phyloP scores from a whole-genome alignment of 2,797 vertebrate genomes.

The Sarcophilus harrisii region DNA sequence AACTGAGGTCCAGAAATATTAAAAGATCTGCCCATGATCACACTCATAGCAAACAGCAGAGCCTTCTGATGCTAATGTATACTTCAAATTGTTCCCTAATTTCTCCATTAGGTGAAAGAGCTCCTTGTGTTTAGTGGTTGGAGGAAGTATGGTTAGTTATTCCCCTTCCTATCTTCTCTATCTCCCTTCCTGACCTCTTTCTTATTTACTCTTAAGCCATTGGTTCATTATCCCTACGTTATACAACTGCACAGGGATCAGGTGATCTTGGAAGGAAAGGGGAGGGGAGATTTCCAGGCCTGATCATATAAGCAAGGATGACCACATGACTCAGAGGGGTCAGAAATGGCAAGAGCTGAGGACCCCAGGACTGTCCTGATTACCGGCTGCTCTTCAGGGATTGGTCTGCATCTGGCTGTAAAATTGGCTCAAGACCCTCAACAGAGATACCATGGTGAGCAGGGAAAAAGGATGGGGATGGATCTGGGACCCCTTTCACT shows the following conservation, averaged over 20 bases:
- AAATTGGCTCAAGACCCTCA: slow-evolving; percentile 92
- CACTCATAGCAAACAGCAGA: background rate
- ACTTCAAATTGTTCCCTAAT: background rate
- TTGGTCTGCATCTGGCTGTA: slow-evolving; percentile 93
- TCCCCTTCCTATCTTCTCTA: background rate
- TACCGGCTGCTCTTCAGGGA: slow-evolving; percentile 96
- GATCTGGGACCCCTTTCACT: background rate
- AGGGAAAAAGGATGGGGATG: background rate
- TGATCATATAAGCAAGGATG: background rate
- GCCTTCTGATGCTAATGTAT: background rate
- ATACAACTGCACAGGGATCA: background rate
- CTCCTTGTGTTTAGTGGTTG: background rate
- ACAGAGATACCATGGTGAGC: slow-evolving; percentile 93
- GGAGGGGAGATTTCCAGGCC: slow-evolving; percentile 34
- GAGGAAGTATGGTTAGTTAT: background rate
- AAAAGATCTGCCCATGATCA: background rate
- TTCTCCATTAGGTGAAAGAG: background rate
- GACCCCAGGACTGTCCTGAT: slow-evolving; percentile 91
- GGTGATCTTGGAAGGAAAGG: slow-evolving; percentile 45
- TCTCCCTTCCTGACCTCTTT: background rate
- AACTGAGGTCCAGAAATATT: background rate
- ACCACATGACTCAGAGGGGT: background rate
- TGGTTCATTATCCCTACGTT: background rate
- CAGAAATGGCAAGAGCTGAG: slow-evolving; percentile 90
- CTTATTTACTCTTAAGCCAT: background rate